Percentiles rank a stretch among this genome's conserved stretches.
phyloP scores from a whole-genome alignment of 2,888 invertebrate genomes.

The Zonitis immaculata region DNA sequence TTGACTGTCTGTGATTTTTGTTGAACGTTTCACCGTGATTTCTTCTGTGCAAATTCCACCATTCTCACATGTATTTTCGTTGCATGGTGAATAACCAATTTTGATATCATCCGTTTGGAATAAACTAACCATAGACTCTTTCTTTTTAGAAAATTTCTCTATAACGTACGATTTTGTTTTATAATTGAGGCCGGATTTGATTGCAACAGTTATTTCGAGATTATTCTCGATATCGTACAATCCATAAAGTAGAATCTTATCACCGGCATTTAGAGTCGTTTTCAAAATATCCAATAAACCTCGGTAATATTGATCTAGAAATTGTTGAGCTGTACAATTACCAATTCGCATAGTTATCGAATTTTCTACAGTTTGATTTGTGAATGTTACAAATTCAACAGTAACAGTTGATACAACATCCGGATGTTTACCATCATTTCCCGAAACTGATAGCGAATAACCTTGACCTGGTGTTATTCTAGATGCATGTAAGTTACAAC shows the following conservation, averaged over 20 bases:
- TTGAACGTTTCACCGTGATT: conserved; percentile 63
- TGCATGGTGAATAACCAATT: conserved; percentile 77
- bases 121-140: conserved; percentile 58
- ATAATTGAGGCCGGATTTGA: conserved; percentile 56
- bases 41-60: conserved; percentile 71
- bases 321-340: conserved; percentile 68
- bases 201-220: conserved; percentile 68
- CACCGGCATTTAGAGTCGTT: conserved; percentile 59
- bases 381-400: conserved; percentile 75
- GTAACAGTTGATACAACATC: conserved; percentile 84
- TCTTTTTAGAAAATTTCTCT: conserved; percentile 62
- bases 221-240: conserved; percentile 63
- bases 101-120: conserved; percentile 58
- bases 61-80: conserved; percentile 68
- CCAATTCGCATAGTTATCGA: conserved; percentile 72
- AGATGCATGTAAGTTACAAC: conserved; percentile 75
- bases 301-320: conserved; percentile 72
- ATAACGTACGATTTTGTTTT: conserved; percentile 61
- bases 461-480: conserved; percentile 67
- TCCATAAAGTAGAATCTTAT: conserved; percentile 67
- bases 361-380: conserved; percentile 77
- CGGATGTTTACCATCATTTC: conserved; percentile 84
- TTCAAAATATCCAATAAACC: conserved; percentile 68
- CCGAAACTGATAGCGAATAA: conserved; percentile 74
- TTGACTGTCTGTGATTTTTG: conserved; percentile 75